These are phyloP conservation scores for Leptoclinus maculatus DNA, from an alignment of 2,797 vertebrate genomes.

Conservation along the genomic window DNA sequence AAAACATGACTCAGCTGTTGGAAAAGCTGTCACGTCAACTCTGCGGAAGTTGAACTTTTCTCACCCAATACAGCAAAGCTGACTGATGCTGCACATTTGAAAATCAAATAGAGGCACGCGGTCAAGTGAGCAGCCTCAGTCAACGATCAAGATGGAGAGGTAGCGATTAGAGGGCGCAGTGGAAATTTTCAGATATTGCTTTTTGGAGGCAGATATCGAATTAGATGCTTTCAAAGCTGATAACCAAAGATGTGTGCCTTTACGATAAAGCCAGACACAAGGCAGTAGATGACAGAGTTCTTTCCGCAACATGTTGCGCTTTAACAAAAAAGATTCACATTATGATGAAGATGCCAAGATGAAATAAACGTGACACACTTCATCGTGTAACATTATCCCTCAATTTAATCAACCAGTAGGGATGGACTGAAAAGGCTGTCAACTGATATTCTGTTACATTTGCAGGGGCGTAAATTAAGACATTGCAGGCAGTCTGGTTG, in stretches of 20 bases:
- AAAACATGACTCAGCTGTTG: conserved; percentile 30
- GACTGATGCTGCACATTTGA: conserved; percentile 5
- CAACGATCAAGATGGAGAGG: neutral
- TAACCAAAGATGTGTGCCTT: neutral
- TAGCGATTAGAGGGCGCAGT: neutral
- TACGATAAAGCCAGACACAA: neutral
- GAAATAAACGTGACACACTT: neutral
- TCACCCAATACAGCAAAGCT: neutral
- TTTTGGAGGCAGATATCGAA: neutral
- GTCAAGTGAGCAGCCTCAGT: neutral
- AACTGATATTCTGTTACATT: neutral
- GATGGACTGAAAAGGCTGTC: neutral
- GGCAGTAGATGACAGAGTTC: neutral
- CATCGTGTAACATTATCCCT: neutral
- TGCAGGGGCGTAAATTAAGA: neutral
- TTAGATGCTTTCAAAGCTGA: neutral
- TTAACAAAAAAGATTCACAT: neutral
- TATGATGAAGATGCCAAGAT: neutral
- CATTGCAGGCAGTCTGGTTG: neutral
- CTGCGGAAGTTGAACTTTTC: conserved; percentile 24
- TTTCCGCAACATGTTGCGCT: neutral
- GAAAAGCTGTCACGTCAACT: conserved; percentile 14
- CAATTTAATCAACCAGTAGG: neutral
- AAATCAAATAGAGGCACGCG: neutral
- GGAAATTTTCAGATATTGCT: neutral